Conservation (phyloP, 2,113 vertebrate genomes). For the Crotalus horridus region DNA sequence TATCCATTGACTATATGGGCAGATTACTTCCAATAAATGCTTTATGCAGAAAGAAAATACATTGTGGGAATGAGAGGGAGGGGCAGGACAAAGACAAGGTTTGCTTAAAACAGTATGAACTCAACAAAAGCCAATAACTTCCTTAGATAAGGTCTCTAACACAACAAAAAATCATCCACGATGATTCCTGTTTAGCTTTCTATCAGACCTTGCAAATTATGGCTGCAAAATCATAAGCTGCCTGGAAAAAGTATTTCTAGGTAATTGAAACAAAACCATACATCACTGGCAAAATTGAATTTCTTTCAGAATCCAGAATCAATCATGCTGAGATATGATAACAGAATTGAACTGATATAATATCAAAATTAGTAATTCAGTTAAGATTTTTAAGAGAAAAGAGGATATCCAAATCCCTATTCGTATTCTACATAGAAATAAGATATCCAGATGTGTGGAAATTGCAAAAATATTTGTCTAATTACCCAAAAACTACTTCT, state of each 20-base stretch:
- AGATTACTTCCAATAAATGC: constrained; percentile 20
- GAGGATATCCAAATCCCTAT: neutral
- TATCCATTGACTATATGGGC: constrained; percentile 4
- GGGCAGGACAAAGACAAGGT: neutral
- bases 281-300: neutral
- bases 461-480: neutral
- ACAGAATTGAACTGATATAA: neutral
- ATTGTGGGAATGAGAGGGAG: neutral
- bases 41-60: constrained; percentile 1
- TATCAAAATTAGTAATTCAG: neutral
- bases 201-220: neutral
- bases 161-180: neutral
- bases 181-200: neutral
- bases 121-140: neutral
- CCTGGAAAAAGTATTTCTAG: neutral
- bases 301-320: neutral
- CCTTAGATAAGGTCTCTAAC: neutral
- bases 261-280: neutral
- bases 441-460: neutral
- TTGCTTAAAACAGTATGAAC: neutral
- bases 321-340: neutral
- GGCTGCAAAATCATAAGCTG: neutral
- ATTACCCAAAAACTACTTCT: neutral
- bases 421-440: neutral
- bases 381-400: neutral